phyloP scores from a whole-genome alignment of 2,888 invertebrate genomes.

The Spilosoma lubricipeda region DNA sequence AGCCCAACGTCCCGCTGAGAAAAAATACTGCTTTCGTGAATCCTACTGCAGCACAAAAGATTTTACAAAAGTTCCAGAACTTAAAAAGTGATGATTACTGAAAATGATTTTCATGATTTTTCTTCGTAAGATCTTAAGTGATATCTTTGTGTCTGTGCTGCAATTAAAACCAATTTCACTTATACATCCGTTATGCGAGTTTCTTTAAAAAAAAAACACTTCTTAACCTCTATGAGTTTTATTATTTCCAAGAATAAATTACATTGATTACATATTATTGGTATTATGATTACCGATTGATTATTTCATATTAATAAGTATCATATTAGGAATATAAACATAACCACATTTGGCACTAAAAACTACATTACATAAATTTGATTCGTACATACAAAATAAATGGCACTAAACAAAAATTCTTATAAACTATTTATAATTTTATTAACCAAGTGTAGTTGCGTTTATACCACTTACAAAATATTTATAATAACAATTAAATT shows the following conservation, averaged over 20 bases:
- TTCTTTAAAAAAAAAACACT: neutral
- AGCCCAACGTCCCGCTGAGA: constrained; percentile 56
- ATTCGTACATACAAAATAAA: constrained; percentile 51
- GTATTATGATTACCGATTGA: too few species aligned
- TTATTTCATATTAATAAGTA: too few species aligned
- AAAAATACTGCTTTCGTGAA: constrained; percentile 61
- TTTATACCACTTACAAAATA: neutral
- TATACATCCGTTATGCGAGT: too few species aligned
- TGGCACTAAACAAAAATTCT: constrained; percentile 50
- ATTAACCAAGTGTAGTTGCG: neutral
- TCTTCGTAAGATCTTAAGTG: neutral
- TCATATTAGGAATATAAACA: constrained; percentile 25
- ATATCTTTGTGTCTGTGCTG: neutral
- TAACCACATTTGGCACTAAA: constrained; percentile 37
- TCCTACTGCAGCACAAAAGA: constrained; percentile 66
- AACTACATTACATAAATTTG: constrained; percentile 25
- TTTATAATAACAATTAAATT: neutral
- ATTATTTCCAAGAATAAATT: constrained; percentile 19
- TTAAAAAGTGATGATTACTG: constrained; percentile 60
- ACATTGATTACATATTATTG: constrained; percentile 20
- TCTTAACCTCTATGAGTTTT: neutral
- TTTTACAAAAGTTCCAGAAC: constrained; percentile 70
- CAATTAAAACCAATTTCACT: neutral
- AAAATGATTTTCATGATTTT: neutral
- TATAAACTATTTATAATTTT: constrained; percentile 28